These are phyloP conservation scores for Dasysyrphus albostriatus DNA, from an alignment of 2,888 invertebrate genomes.

Conservation along the genomic window DNA sequence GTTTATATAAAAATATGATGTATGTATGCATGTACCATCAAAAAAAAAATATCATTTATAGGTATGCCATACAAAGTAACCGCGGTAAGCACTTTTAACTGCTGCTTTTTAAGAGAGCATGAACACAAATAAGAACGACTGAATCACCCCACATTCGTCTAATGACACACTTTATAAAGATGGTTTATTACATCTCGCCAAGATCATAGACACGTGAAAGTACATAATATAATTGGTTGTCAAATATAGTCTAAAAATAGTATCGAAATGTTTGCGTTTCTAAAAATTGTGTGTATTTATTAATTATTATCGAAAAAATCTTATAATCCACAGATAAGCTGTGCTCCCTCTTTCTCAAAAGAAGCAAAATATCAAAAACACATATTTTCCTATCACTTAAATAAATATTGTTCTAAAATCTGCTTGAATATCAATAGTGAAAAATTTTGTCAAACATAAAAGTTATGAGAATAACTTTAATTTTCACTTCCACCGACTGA, in stretches of 20 bases:
- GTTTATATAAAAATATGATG: background rate
- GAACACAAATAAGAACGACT: conserved; percentile 26
- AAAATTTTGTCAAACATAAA: no score
- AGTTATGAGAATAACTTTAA: no score
- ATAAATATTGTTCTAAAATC: no score
- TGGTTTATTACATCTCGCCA: conserved; percentile 48
- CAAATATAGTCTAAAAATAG: background rate
- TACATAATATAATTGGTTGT: background rate
- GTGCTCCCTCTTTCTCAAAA: background rate
- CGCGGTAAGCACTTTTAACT: background rate
- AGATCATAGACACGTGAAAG: background rate
- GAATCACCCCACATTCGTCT: background rate
- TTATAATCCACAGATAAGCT: background rate
- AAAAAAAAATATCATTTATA: background rate
- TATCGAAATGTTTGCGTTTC: no score
- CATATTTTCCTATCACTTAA: no score
- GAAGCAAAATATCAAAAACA: no score
- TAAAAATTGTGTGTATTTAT: no score
- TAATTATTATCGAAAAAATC: no score
- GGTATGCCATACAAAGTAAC: background rate
- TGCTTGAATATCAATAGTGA: no score
- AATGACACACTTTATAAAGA: conserved; percentile 44
- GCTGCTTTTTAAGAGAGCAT: conserved; percentile 31
- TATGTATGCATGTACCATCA: background rate
- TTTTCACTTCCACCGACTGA: no score